These are phyloP conservation scores for Axea sp. DNA, from an alignment of 2,888 invertebrate genomes.

Conservation along the genomic window DNA sequence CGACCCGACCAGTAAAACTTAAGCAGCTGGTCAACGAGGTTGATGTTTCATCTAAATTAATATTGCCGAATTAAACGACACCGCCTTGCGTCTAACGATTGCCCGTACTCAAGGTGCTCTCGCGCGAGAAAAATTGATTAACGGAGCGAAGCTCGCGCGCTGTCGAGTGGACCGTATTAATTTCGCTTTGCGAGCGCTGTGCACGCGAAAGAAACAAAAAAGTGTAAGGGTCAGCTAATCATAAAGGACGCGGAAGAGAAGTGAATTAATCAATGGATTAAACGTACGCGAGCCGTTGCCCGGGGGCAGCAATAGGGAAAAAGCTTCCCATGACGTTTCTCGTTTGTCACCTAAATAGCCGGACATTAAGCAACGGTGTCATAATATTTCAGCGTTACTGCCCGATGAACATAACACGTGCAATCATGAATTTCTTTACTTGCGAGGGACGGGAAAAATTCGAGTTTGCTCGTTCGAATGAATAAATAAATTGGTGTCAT, in stretches of 20 bases:
- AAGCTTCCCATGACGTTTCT: slow-evolving; percentile 72
- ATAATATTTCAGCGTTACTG: slow-evolving; percentile 62
- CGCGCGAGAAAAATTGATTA: slow-evolving; percentile 73
- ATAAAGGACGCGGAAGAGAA: slow-evolving; percentile 74
- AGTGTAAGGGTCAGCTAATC: slow-evolving; percentile 73
- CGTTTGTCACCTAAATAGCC: slow-evolving; percentile 78
- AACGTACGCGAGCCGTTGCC: slow-evolving; percentile 65
- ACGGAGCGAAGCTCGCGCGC: slow-evolving; percentile 53
- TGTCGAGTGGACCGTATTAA: slow-evolving; percentile 70
- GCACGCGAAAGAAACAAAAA: slow-evolving; percentile 39
- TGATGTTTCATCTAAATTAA: slow-evolving; percentile 35
- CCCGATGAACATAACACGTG: slow-evolving; percentile 72
- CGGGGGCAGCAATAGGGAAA: slow-evolving; percentile 48
- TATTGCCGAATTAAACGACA: slow-evolving; percentile 29
- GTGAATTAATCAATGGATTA: slow-evolving; percentile 78
- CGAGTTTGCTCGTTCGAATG: slow-evolving; percentile 6
- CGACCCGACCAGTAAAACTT: slow-evolving; percentile 34
- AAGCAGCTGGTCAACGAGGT: slow-evolving; percentile 20
- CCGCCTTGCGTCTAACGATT: slow-evolving; percentile 26
- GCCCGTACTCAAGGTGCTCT: slow-evolving; percentile 57
- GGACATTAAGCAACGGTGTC: slow-evolving; percentile 73
- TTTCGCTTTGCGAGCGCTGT: slow-evolving; percentile 65
- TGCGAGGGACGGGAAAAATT: slow-evolving; percentile 14
- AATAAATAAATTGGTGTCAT: slow-evolving; percentile 15
- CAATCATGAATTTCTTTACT: slow-evolving; percentile 72